Evolutionary conservation across 2,113 vertebrate genomes (phyloP).

Genomic region (Callorhinus ursinus): DNA sequence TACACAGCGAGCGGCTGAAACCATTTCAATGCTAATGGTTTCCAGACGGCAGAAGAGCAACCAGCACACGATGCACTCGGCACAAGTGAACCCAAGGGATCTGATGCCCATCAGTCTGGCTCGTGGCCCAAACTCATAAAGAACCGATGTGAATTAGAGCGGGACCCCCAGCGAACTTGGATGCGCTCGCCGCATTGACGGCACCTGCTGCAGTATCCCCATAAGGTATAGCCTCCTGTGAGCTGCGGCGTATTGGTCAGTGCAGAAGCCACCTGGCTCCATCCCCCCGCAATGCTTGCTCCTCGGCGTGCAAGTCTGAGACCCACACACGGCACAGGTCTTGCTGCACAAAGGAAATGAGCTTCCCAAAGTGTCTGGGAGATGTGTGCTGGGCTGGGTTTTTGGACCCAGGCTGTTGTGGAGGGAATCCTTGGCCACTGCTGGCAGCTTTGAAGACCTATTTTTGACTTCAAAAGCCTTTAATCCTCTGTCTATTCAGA

Average conservation of each 20-base stretch:
- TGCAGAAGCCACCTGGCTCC: neutral
- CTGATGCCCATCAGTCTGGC: neutral
- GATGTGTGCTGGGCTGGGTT: neutral
- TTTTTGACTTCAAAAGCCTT: conserved; percentile 59
- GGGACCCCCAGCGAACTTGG: neutral
- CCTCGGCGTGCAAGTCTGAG: neutral
- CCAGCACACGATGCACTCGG: neutral
- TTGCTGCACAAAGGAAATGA: neutral
- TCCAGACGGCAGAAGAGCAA: conserved; percentile 55
- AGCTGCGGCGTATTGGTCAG: neutral
- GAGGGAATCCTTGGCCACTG: conserved; percentile 5
- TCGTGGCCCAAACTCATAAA: neutral
- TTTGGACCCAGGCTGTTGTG: neutral
- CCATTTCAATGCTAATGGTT: conserved; percentile 15
- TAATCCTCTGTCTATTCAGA: conserved; percentile 50
- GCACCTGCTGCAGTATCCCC: neutral
- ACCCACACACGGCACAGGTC: neutral
- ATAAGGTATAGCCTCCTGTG: too few relatives aligned
- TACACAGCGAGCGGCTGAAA: neutral
- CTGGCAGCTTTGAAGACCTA: conserved; percentile 24
- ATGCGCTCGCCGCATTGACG: neutral
- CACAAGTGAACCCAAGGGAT: neutral
- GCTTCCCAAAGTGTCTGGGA: neutral
- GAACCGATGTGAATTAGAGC: neutral
- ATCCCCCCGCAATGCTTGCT: neutral